Percentiles rank a stretch among this genome's conserved stretches.
phyloP scores from a whole-genome alignment of 1,140 invertebrate genomes.

The Campodea augens region DNA sequence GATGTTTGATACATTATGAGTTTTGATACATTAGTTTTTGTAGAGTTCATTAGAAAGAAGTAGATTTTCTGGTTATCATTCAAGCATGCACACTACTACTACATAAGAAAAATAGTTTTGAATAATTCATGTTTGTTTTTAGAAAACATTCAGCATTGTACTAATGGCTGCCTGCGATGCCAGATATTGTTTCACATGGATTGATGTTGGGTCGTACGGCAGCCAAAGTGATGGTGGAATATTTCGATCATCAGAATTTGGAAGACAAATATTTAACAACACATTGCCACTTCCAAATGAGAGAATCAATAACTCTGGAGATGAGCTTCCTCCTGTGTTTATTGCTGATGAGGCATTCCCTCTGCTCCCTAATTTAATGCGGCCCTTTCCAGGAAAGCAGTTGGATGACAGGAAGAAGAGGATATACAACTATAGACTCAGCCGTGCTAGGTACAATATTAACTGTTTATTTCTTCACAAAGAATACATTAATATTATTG shows the following conservation, averaged over 20 bases:
- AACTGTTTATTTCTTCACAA: background rate
- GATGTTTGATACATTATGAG: too few species aligned
- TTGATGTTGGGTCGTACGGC: conserved; percentile 17
- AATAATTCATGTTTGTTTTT: background rate
- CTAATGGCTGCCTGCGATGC: conserved; percentile 14
- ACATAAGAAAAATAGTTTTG: too few species aligned
- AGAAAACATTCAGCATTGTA: conserved; percentile 13
- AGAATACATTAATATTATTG: too few species aligned
- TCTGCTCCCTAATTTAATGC: conserved; percentile 16
- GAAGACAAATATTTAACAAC: background rate
- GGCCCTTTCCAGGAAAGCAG: conserved; percentile 15
- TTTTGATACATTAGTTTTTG: too few species aligned
- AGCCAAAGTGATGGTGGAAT: conserved; percentile 13
- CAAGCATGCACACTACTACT: too few species aligned
- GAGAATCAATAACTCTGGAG: too few species aligned
- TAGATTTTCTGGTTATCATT: too few species aligned
- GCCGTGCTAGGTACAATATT: background rate
- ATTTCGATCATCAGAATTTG: conserved; percentile 11
- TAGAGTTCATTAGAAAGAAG: too few species aligned
- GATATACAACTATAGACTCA: conserved; percentile 5
- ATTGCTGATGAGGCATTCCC: conserved; percentile 20
- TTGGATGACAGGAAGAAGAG: conserved; percentile 4
- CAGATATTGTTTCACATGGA: conserved; percentile 12
- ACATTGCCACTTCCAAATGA: background rate
- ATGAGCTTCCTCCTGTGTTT: conserved; percentile 13